Percentiles rank a stretch among this genome's conserved stretches.
Evolutionary conservation across 2,113 vertebrate species (phyloP).

Genomic region (Calyptommatus sinebrachiatus): DNA sequence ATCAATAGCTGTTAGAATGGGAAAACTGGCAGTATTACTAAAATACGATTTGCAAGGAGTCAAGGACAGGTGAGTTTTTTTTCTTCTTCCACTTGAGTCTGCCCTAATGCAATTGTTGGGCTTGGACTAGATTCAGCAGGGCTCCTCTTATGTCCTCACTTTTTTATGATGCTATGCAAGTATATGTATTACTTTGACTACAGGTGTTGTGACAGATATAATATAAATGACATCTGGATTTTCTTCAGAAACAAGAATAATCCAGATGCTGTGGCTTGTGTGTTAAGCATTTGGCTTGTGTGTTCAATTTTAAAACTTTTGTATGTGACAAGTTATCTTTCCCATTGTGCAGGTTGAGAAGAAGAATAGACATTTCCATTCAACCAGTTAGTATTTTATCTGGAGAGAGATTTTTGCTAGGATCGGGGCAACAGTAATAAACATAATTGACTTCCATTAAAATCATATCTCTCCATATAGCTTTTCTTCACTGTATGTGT

Average conservation of each 20-base stretch:
- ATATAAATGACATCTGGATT: background rate
- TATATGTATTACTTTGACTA: constrained; percentile 14
- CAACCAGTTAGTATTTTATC: background rate
- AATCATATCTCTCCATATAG: background rate
- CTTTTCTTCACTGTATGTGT: background rate
- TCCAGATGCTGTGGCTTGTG: background rate
- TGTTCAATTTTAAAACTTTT: background rate
- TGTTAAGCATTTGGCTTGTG: background rate
- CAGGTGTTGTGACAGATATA: background rate
- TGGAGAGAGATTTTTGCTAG: background rate
- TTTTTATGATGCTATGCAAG: too few relatives aligned
- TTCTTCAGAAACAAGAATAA: background rate
- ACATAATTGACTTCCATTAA: background rate
- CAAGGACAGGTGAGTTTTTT: too few relatives aligned
- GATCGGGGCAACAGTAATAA: too few relatives aligned
- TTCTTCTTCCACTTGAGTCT: too few relatives aligned
- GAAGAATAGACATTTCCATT: background rate
- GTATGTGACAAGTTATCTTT: background rate
- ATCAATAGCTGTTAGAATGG: too few relatives aligned
- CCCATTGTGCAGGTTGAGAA: background rate
- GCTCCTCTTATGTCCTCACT: too few relatives aligned
- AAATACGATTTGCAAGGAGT: too few relatives aligned
- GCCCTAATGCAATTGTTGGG: too few relatives aligned
- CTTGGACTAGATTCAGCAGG: too few relatives aligned
- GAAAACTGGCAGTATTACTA: too few relatives aligned